phyloP scores from a whole-genome alignment of 1,140 invertebrate genomes.

The Aphelenchoides fujianensis region DNA sequence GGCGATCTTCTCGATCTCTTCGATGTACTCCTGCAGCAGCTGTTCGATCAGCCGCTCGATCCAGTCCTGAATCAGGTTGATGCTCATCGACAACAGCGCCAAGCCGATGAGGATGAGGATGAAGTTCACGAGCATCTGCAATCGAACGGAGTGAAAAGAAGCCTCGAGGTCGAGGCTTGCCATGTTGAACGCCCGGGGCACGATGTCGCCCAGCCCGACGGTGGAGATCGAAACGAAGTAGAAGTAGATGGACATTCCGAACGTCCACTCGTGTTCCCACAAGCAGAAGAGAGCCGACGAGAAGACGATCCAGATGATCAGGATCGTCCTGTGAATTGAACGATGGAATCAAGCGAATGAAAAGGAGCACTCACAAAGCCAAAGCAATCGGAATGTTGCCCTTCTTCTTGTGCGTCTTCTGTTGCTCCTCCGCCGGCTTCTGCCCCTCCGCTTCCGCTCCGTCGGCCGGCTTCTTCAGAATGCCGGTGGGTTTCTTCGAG shows the following conservation, averaged over 20 bases:
- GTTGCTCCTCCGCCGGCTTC: slow-evolving; percentile 39
- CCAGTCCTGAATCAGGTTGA: no score
- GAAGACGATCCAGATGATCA: slow-evolving; percentile 59
- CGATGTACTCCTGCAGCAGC: slow-evolving; percentile 56
- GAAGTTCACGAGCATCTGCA: slow-evolving; percentile 61
- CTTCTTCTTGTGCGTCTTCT: slow-evolving; percentile 35
- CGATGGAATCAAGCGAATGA: neutral
- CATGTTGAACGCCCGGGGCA: slow-evolving; percentile 56
- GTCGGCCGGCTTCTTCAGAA: slow-evolving; percentile 26
- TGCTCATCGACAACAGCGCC: no score
- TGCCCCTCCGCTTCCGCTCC: slow-evolving; percentile 24
- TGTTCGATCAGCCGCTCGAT: slow-evolving; percentile 50
- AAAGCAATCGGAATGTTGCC: slow-evolving; percentile 54
- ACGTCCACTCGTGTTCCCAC: slow-evolving; percentile 56
- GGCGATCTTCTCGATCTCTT: slow-evolving; percentile 61
- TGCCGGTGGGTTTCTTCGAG: slow-evolving; percentile 8
- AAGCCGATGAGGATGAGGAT: no score
- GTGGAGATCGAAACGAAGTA: slow-evolving; percentile 62
- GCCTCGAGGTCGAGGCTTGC: slow-evolving; percentile 54
- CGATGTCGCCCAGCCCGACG: slow-evolving; percentile 57
- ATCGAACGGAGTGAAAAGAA: no score
- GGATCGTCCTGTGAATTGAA: slow-evolving; percentile 26
- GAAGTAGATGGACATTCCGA: slow-evolving; percentile 20
- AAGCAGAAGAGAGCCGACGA: slow-evolving; percentile 56
- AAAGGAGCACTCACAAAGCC: slow-evolving; percentile 32